phyloP scores from a whole-genome alignment of 2,888 invertebrate species.

The Unio delphinus region DNA sequence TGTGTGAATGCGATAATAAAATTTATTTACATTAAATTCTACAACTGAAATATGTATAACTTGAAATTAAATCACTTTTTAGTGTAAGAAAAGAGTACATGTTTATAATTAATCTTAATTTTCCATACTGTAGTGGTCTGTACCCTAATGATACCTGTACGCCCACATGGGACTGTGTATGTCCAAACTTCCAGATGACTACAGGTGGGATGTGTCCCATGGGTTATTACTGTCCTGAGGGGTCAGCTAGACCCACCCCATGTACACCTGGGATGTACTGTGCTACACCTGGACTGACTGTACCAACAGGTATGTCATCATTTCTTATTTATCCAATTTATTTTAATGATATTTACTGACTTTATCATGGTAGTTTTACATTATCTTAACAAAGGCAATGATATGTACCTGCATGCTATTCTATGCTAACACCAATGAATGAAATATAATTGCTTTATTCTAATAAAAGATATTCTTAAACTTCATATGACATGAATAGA shows the following conservation, averaged over 20 bases:
- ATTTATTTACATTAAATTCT: no score
- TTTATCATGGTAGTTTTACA: no score
- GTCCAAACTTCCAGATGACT: conserved; percentile 61
- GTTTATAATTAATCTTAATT: not conserved
- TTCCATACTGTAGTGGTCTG: conserved; percentile 41
- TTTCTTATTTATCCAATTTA: not conserved
- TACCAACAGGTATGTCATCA: conserved; percentile 56
- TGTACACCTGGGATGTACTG: conserved; percentile 65
- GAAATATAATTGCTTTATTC: no score
- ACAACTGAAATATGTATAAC: no score
- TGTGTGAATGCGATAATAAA: no score
- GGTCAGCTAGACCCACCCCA: conserved; percentile 54
- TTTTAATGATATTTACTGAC: not conserved
- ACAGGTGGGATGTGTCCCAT: conserved; percentile 62
- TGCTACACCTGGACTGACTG: conserved; percentile 55
- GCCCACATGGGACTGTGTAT: conserved; percentile 67
- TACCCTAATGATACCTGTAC: conserved; percentile 65
- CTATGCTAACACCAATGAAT: no score
- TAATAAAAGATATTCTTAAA: no score
- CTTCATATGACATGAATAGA: no score
- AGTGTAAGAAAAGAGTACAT: not conserved
- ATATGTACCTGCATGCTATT: no score
- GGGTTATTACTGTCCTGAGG: conserved; percentile 63
- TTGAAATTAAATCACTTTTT: not conserved
- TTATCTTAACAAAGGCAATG: no score